phyloP scores from a whole-genome alignment of 2,113 vertebrate genomes.

The Apteryx mantelli region DNA sequence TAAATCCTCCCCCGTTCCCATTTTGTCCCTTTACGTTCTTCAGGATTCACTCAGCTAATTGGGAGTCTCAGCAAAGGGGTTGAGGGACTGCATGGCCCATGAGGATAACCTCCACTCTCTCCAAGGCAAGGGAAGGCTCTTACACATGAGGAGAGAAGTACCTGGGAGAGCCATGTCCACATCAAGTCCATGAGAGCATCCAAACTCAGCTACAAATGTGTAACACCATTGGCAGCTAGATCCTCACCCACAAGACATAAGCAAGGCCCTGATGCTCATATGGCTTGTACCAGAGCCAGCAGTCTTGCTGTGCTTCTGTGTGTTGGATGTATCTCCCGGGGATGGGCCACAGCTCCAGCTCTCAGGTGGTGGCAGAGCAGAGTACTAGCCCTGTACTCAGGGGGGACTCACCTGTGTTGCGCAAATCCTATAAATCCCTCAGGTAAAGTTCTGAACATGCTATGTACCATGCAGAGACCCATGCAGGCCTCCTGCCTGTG shows the following conservation, averaged over 20 bases:
- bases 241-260: neutral
- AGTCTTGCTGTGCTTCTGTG: neutral
- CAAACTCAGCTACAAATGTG: neutral
- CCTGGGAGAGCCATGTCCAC: neutral
- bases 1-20: neutral
- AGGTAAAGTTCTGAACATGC: neutral
- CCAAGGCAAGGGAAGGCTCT: neutral
- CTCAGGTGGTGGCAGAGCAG: neutral
- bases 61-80: neutral
- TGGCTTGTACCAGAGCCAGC: neutral
- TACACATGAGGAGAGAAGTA: neutral
- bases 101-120: neutral
- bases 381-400: too few species aligned
- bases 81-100: neutral
- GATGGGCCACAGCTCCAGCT: neutral
- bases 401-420: neutral
- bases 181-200: neutral
- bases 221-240: rapidly evolving
- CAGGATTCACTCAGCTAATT: neutral
- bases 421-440: neutral
- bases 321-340: neutral
- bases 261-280: neutral
- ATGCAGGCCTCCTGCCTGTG: neutral
- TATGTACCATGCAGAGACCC: neutral
- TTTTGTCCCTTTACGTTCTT: neutral